A percentile compares a stretch with the other conserved stretches of the same genome.
Conservation (phyloP, 2,888 invertebrate species). For the Liposcelis brunnea region DNA sequence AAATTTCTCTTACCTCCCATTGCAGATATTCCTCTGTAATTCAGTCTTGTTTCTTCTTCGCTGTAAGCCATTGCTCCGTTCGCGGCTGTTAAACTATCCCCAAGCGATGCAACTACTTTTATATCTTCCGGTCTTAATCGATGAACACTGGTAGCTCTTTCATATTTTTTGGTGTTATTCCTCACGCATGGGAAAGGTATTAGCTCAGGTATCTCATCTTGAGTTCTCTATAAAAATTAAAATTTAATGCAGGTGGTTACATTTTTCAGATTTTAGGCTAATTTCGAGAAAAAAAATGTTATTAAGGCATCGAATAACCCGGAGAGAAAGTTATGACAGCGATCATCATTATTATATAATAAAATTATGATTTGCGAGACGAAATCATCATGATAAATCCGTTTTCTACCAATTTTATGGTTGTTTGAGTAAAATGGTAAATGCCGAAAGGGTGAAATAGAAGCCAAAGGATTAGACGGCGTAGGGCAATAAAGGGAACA, state of each 20-base stretch:
- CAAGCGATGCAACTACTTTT: constrained; percentile 38
- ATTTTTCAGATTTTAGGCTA: not conserved
- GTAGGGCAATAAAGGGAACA: too few relatives aligned
- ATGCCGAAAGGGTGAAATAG: too few relatives aligned
- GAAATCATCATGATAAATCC: too few relatives aligned
- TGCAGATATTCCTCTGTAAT: constrained; percentile 33
- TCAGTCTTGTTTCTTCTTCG: constrained; percentile 27
- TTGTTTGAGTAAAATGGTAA: too few relatives aligned
- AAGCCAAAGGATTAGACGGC: too few relatives aligned
- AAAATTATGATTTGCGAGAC: too few relatives aligned
- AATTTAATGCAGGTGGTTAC: too few relatives aligned
- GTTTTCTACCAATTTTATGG: too few relatives aligned
- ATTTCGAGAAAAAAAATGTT: too few relatives aligned
- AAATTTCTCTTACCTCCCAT: constrained; percentile 28
- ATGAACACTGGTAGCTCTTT: constrained; percentile 32
- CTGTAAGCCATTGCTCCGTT: constrained; percentile 32
- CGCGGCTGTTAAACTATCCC: constrained; percentile 42
- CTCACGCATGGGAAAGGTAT: constrained; percentile 13
- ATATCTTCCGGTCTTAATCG: constrained; percentile 41
- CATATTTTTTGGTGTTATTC: not conserved
- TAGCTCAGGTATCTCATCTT: constrained; percentile 12
- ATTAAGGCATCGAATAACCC: too few relatives aligned
- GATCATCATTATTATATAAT: too few relatives aligned
- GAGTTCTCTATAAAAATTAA: constrained; percentile 12
- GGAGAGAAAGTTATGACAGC: too few relatives aligned